These are phyloP conservation scores for Heteromormyrus szaboi DNA, from an alignment of 2,797 vertebrate species.

Conservation along the genomic window DNA sequence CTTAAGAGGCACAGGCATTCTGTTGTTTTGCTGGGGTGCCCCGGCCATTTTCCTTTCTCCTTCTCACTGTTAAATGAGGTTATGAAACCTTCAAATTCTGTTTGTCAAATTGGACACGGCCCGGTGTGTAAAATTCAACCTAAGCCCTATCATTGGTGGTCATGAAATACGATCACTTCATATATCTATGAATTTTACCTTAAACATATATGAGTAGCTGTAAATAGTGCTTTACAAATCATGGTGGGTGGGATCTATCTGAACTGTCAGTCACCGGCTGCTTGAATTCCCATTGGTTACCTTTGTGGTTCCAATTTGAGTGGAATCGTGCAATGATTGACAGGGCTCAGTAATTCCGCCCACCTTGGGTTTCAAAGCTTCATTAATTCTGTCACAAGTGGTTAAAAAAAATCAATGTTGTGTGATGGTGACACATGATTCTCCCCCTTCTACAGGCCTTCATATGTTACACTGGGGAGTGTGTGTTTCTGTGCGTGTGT, in stretches of 20 bases:
- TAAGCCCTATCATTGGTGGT: not conserved
- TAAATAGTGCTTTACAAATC: not conserved
- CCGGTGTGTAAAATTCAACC: not conserved
- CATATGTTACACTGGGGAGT: not conserved
- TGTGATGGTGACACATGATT: not conserved
- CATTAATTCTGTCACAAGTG: not conserved
- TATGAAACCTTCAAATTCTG: not conserved
- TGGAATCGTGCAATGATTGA: not conserved
- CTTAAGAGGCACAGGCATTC: not conserved
- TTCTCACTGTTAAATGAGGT: not conserved
- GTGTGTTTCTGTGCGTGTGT: not conserved
- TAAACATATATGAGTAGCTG: not conserved
- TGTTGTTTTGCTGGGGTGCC: not conserved
- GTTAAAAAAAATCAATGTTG: not conserved
- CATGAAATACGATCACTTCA: not conserved
- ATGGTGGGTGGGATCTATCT: not conserved
- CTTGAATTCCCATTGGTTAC: not conserved
- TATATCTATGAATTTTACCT: not conserved
- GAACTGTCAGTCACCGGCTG: not conserved
- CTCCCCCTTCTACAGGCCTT: not conserved
- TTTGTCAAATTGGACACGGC: not conserved
- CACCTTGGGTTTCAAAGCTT: not conserved
- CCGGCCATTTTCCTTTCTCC: not conserved
- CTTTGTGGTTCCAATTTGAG: not conserved
- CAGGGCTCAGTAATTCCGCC: not conserved